Evolutionary conservation across 2,888 invertebrate species (phyloP), one percentile per base, ranked within the genome.

Genomic region (Myopa tessellatipennis): DNA sequence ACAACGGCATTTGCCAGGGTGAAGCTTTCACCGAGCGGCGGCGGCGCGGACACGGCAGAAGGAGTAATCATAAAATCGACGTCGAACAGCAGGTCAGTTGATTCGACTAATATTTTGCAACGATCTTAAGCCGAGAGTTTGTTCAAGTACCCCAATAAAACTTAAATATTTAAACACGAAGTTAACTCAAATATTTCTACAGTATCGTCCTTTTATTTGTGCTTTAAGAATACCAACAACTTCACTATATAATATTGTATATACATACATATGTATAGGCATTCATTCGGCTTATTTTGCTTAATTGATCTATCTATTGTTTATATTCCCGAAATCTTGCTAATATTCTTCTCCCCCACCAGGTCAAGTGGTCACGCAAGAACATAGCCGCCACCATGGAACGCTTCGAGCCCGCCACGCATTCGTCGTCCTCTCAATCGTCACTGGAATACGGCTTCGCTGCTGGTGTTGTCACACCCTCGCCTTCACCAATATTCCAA

Each of bases 311-410:
- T 6, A 45, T 45, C 10, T 45, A 1, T 10, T 45, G 45, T 45
- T 45, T 45, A 45, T 45, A 45, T 45, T 45, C 45, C 10, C 10
- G 45, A 45, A 45, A 45, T 14, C 5, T 60, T 18, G 2, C 14
- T 34, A 50, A 6, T 60, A n/a, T 52, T 40, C 6, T 55, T 16
- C 40, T 26, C 61, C 34, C 3, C 8, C 3, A 82, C 81, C 79
- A 90, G 89, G 91, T 92, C 61, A 90, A 91, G 76, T 92, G 92
- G 92, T 91, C 92, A 71, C 90, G 92, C 81, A 92, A 91, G 85
- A 92, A 92, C 82, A 92, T 92, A 58, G 91, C 92, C 26, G 92
- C 92, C 52, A 92, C 92, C 18, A 92, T 92, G 92, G 92, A 92
- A 83, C 89, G 92, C 77, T 92, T 92, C 82, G 92, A 92, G 84